These are phyloP conservation scores for Eulemur albifrons DNA, from an alignment of 2,797 vertebrate species.

Conservation along the genomic window DNA sequence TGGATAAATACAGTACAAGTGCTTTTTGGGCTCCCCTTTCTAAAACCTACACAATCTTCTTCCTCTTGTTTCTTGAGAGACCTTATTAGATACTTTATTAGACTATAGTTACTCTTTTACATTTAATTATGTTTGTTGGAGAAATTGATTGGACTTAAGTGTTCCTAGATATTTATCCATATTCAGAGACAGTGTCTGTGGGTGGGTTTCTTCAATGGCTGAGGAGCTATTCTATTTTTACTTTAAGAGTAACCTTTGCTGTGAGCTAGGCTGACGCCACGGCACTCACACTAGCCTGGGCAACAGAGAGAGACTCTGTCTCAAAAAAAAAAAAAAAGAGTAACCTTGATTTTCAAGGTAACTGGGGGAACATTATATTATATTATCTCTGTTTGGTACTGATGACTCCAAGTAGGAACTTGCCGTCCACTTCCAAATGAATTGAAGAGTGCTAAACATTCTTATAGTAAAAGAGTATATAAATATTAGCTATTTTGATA, in stretches of 20 bases:
- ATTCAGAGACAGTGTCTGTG: slow-evolving; percentile 5
- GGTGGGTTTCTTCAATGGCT: not conserved
- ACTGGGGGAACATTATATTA: not conserved
- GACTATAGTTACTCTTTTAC: not conserved
- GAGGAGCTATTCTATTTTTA: not conserved
- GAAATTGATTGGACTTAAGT: not conserved
- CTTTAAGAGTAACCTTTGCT: not conserved
- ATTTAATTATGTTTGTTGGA: slow-evolving; percentile 23
- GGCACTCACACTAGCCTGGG: no score
- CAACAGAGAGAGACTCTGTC: no score
- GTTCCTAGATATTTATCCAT: not conserved
- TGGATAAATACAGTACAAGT: slow-evolving; percentile 5
- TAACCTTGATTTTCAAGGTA: not conserved
- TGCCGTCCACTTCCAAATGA: not conserved
- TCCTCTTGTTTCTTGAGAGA: slow-evolving; percentile 32
- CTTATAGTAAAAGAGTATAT: not conserved
- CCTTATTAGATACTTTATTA: slow-evolving; percentile 2
- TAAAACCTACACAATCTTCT: not conserved
- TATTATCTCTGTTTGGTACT: not conserved
- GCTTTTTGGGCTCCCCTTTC: not conserved
- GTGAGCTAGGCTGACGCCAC: no score
- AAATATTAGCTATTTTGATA: not conserved
- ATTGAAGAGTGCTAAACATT: not conserved
- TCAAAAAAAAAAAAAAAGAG: no score
- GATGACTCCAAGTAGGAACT: not conserved